Evolutionary conservation across 2,797 vertebrate genomes (phyloP).

Genomic region (Poeciliopsis turneri): DNA sequence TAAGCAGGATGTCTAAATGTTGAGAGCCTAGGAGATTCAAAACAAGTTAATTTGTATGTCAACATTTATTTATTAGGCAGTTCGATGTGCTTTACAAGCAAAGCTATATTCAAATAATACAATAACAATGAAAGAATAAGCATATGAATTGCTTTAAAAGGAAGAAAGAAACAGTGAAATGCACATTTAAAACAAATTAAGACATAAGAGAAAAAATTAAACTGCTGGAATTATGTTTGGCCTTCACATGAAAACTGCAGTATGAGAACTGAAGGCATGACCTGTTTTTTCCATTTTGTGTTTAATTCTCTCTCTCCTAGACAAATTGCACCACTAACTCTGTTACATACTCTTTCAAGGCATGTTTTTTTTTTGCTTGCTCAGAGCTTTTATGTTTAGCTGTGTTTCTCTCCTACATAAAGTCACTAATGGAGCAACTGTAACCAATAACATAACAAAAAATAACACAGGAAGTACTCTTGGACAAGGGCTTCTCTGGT

Average conservation of each 20-base stretch:
- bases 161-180: background rate
- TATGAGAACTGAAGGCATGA: background rate
- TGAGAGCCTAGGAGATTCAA: background rate
- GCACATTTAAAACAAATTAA: background rate
- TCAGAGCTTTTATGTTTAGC: too few species aligned
- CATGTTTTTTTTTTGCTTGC: too few species aligned
- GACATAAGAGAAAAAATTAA: background rate
- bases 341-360: too few species aligned
- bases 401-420: too few species aligned
- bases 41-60: background rate
- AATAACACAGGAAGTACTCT: background rate
- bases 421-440: background rate
- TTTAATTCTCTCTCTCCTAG: too few species aligned
- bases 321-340: too few species aligned
- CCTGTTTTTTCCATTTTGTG: too few species aligned
- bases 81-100: background rate
- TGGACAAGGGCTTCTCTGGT: background rate
- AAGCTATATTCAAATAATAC: background rate
- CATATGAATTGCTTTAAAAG: background rate
- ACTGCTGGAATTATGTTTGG: background rate
- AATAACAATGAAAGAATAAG: background rate
- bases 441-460: background rate
- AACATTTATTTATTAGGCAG: background rate
- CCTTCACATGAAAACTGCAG: background rate
- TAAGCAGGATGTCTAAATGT: background rate